Conservation (phyloP, 1,140 invertebrate species). For the Drosophila auraria region DNA sequence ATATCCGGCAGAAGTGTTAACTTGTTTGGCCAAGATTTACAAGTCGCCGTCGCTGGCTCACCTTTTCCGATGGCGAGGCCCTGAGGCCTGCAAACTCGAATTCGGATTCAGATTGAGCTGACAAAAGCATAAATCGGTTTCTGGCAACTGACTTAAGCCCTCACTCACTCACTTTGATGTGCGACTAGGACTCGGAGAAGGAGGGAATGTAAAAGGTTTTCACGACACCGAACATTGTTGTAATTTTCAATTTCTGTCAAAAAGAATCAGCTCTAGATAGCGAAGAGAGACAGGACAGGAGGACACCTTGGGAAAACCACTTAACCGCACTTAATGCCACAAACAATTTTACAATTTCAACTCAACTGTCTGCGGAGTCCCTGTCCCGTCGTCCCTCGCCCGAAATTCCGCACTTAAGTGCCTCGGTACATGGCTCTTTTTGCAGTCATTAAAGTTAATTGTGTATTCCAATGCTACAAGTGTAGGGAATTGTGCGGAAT, state of each 20-base stretch:
- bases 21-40: constrained; percentile 75
- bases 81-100: constrained; percentile 17
- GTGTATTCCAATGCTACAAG: constrained; percentile 43
- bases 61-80: constrained; percentile 24
- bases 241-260: constrained; percentile 78
- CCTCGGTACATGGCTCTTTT: constrained; percentile 64
- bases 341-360: constrained; percentile 60
- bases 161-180: constrained; percentile 59
- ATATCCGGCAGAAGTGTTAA: constrained; percentile 60
- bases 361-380: constrained; percentile 44
- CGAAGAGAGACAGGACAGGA: constrained; percentile 18
- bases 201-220: constrained; percentile 11
- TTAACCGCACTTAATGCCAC: constrained; percentile 64
- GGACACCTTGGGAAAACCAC: constrained; percentile 66
- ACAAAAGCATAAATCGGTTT: constrained; percentile 78
- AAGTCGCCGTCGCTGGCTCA: constrained; percentile 47
- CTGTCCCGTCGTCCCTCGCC: not conserved
- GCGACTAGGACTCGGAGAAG: not conserved
- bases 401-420: constrained; percentile 28
- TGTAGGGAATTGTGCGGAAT: constrained; percentile 31
- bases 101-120: constrained; percentile 40
- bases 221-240: constrained; percentile 42
- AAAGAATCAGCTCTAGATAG: constrained; percentile 34
- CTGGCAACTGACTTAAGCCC: constrained; percentile 66
- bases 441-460: constrained; percentile 79